These are phyloP conservation scores for Acanthornis magna DNA, from an alignment of 2,797 vertebrate genomes.

Conservation along the genomic window DNA sequence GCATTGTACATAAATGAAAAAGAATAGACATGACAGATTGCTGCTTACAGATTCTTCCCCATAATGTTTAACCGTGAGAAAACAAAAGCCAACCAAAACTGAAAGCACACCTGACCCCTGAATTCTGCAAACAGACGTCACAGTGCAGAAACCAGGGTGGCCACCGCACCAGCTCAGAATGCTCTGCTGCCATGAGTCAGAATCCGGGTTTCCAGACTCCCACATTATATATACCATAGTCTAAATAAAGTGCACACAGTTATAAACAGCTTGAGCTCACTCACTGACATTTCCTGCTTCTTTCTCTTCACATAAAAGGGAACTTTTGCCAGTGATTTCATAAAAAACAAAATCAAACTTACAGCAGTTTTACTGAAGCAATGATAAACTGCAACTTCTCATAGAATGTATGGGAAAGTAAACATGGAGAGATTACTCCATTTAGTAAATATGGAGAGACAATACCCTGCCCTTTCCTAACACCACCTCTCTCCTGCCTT, in stretches of 20 bases:
- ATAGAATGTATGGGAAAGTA: background rate
- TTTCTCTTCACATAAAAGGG: background rate
- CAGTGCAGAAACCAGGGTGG: background rate
- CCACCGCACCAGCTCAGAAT: background rate
- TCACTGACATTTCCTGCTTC: conserved; percentile 36
- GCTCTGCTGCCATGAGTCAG: background rate
- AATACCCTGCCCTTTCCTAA: background rate
- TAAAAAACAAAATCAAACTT: background rate
- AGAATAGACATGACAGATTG: background rate
- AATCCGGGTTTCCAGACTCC: background rate
- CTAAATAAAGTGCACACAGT: background rate
- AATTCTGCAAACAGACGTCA: background rate
- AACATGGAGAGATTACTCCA: background rate
- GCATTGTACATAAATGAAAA: background rate
- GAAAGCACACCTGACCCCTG: background rate
- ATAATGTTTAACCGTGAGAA: background rate
- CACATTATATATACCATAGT: background rate
- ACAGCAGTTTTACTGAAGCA: background rate
- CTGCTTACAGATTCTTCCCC: background rate
- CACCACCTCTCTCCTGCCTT: background rate
- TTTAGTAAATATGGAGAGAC: background rate
- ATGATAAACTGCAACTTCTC: background rate
- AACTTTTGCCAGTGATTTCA: background rate
- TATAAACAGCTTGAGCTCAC: background rate
- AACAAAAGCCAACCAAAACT: background rate